A percentile compares a stretch with the other conserved stretches of the same genome.
These are phyloP conservation scores for Sterna hirundo DNA, from an alignment of 2,113 vertebrate genomes.

Conservation along the genomic window DNA sequence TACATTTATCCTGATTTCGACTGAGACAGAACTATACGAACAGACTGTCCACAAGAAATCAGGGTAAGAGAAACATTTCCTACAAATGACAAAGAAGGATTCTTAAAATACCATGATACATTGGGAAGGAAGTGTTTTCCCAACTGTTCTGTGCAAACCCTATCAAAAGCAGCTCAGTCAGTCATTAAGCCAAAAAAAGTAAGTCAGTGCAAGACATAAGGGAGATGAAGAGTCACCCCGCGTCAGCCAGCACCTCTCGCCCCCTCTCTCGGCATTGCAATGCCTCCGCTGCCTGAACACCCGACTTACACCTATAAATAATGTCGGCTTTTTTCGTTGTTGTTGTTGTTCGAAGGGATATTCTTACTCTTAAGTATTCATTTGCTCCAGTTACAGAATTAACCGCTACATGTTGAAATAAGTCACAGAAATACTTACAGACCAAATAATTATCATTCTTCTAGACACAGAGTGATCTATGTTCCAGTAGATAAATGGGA, in stretches of 20 bases:
- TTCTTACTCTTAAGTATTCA: background rate
- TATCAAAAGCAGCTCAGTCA: background rate
- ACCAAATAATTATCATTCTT: conserved; percentile 90
- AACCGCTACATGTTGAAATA: background rate
- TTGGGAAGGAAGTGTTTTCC: background rate
- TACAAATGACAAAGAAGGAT: background rate
- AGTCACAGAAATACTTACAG: conserved; percentile 73
- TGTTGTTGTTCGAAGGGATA: background rate
- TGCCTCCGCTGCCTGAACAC: background rate
- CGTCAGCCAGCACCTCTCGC: background rate
- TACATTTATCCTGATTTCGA: background rate
- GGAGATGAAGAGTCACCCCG: background rate
- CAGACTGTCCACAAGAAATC: background rate
- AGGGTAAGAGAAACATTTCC: background rate
- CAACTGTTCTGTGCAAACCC: background rate
- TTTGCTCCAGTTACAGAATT: background rate
- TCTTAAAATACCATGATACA: background rate
- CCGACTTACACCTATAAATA: fast-evolving
- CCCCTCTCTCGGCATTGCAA: background rate
- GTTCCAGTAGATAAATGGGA: conserved; percentile 91
- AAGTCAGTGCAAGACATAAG: background rate
- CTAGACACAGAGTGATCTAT: conserved; percentile 89
- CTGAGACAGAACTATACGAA: background rate
- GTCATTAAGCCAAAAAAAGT: background rate
- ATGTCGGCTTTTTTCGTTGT: background rate